A percentile compares a stretch with the other conserved stretches of the same genome.
Conservation (phyloP, 2,888 invertebrate genomes). For the Pristionchus maxplancki region DNA sequence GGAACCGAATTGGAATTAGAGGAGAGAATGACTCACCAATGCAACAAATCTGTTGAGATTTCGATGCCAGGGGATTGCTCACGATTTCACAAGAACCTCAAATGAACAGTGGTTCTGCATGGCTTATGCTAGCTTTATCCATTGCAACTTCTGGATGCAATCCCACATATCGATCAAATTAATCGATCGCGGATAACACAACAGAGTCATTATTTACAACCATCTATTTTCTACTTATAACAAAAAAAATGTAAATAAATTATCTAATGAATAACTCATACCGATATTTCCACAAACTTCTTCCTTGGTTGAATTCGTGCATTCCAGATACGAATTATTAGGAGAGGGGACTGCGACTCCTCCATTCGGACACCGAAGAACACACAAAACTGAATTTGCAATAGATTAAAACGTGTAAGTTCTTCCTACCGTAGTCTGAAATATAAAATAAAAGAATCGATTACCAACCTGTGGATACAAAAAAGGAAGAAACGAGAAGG, state of each 20-base stretch:
- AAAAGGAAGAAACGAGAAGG: background rate
- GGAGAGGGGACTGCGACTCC: background rate
- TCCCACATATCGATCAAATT: no score
- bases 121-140: background rate
- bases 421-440: no score
- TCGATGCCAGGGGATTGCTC: background rate
- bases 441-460: no score
- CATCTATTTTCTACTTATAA: no score
- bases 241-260: no score
- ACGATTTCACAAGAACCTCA: conserved; percentile 22
- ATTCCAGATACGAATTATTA: conserved; percentile 8
- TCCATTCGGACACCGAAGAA: conserved; percentile 21
- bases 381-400: background rate
- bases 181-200: no score
- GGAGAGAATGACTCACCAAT: conserved; percentile 25
- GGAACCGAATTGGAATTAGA: background rate
- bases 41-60: conserved; percentile 30
- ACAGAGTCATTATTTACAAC: no score
- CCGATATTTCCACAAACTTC: conserved; percentile 16
- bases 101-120: background rate
- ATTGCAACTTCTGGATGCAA: no score
- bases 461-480: background rate
- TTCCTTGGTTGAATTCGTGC: background rate
- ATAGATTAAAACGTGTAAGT: no score
- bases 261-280: background rate